Base-by-base conservation (phyloP, 2,888 invertebrate genomes). In the Fragum sueziense region DNA sequence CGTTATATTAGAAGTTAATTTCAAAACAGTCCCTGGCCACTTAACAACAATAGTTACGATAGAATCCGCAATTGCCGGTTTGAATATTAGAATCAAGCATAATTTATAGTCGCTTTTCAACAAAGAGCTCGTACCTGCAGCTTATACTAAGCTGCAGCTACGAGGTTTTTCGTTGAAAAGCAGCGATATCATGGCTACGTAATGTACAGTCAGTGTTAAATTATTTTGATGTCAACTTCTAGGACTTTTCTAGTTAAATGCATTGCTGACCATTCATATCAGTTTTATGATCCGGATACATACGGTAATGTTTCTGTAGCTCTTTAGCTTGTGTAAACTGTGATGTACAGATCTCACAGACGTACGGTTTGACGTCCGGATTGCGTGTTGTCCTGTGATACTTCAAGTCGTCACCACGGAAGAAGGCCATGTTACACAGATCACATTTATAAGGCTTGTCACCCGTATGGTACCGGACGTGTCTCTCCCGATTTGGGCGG, bases 391-490 rank as follows among this genome's bases (percentile, higher is more conserved):
- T 90, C 27, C 89, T 85, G 78, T 91, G 91, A 74, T 91, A 91
- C 72, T 90, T 89, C 22, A 91, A 83, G 77, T 91, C 91, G 65
- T 91, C 91, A 0, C 91, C 91, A 1, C 91, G 80, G 80, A 88
- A 87, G 71, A 90, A 91, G 14, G 89, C 85, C 54, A 86, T 80
- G 1, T 73, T 69, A 74, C 91, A 91, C 14, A 90, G 79, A n/a
- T 89, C 88, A 78, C 91, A 91, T 68, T 84, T 86, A 82, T 90
- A 91, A 0, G 92, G 92, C 17, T 90, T 88, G 29, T 90, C 91
- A 0, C 92, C 92, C 0, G 92, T 92, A 85, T 92, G 92, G 71
- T 91, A 90, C 31, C 92, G 90, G 22, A 91, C 88, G 78, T 92
- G 92, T 0, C 92, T 88, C 73, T 92, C 92, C 22, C 92, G 85